Evolutionary conservation across 2,113 vertebrate genomes (phyloP).

Genomic region (Tachycineta bicolor): DNA sequence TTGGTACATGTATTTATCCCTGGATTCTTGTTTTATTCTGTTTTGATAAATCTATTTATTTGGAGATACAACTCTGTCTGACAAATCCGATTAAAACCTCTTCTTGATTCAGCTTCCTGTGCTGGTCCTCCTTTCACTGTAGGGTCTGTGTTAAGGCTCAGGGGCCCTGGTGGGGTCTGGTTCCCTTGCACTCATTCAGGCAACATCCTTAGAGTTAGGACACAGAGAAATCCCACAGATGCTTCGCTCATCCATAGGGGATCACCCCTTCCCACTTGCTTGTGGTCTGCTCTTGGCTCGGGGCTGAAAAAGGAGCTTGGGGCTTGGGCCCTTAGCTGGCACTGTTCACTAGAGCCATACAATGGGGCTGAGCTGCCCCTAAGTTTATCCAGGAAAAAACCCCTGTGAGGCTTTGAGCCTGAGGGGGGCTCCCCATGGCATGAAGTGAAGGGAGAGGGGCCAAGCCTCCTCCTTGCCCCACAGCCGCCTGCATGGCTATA

Average conservation of each 20-base stretch:
- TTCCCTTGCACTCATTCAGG: background rate
- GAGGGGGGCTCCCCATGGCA: rapidly evolving
- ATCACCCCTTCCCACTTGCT: background rate
- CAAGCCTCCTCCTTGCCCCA: background rate
- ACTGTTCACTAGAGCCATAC: rapidly evolving
- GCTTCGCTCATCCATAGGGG: background rate
- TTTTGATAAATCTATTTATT: constrained; percentile 75
- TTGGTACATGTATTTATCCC: constrained; percentile 34
- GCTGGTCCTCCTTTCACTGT: background rate
- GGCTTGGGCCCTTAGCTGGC: rapidly evolving
- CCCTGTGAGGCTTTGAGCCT: background rate
- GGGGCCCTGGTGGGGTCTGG: background rate
- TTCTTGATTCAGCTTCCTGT: constrained; percentile 32
- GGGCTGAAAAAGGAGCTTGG: background rate
- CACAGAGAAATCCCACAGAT: background rate
- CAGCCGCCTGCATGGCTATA: rapidly evolving
- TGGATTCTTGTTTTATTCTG: constrained; percentile 24
- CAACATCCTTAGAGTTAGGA: background rate
- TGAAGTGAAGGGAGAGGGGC: background rate
- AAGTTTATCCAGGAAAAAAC: too few species aligned
- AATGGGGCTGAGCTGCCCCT: background rate
- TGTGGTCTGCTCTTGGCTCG: rapidly evolving
- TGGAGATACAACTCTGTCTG: constrained; percentile 60
- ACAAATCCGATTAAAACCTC: constrained; percentile 52
- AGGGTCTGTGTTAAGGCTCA: rapidly evolving